phyloP scores from a whole-genome alignment of 2,888 invertebrate genomes.

The Hemithea aestivaria region DNA sequence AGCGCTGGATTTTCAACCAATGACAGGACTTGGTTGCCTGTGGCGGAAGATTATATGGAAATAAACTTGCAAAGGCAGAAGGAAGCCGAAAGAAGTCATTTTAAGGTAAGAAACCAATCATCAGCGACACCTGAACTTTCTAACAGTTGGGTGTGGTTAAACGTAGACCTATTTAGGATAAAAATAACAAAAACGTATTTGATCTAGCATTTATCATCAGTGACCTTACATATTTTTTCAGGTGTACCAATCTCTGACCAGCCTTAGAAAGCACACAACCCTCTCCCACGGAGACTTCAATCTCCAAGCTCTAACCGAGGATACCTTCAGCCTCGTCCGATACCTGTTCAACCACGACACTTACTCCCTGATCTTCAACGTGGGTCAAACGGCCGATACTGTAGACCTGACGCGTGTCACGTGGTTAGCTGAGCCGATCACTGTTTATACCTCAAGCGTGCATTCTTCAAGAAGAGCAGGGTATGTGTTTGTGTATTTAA shows the following conservation, averaged over 20 bases:
- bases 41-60: constrained; percentile 79
- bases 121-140: no score
- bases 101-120: no score
- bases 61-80: constrained; percentile 80
- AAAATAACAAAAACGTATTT: no score
- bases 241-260: constrained; percentile 77
- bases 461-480: constrained; percentile 44
- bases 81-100: constrained; percentile 68
- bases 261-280: constrained; percentile 64
- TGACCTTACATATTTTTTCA: no score
- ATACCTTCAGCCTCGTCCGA: constrained; percentile 46
- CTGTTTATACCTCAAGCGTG: constrained; percentile 49
- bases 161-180: no score
- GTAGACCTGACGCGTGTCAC: constrained; percentile 52
- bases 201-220: no score
- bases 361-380: constrained; percentile 73
- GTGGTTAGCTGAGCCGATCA: constrained; percentile 37
- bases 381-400: constrained; percentile 52
- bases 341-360: constrained; percentile 45
- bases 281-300: constrained; percentile 56
- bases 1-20: constrained; percentile 81
- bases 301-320: constrained; percentile 43
- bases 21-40: constrained; percentile 82
- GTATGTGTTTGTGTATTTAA: constrained; percentile 38
- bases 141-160: no score